These are phyloP conservation scores for Podarcis cretensis DNA, from an alignment of 2,113 vertebrate species.

Conservation along the genomic window DNA sequence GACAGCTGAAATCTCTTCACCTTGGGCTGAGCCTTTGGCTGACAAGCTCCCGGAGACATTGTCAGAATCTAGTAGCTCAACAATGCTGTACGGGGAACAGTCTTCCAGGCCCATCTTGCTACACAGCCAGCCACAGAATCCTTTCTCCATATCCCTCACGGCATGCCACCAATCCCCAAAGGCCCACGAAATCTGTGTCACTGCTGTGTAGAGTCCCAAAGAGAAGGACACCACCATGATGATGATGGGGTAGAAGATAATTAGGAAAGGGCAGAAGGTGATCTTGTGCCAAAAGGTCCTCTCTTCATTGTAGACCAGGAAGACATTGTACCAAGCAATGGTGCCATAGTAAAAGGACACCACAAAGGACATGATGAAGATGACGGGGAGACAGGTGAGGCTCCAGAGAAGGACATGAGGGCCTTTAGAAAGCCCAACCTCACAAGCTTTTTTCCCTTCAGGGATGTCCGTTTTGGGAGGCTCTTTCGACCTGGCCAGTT, in stretches of 20 bases:
- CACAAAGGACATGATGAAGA: slow-evolving; percentile 93
- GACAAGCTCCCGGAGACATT: slow-evolving; percentile 90
- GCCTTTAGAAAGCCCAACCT: slow-evolving; percentile 84
- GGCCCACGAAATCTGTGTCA: slow-evolving; percentile 95
- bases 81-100: slow-evolving; percentile 96
- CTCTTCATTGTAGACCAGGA: slow-evolving; percentile 98
- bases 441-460: slow-evolving; percentile 79
- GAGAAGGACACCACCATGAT: slow-evolving; percentile 92
- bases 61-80: slow-evolving; percentile 95
- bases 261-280: slow-evolving; percentile 92
- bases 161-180: slow-evolving; percentile 93
- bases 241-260: slow-evolving; percentile 95
- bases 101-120: slow-evolving; percentile 96
- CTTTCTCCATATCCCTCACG: slow-evolving; percentile 96
- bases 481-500: slow-evolving; percentile 89
- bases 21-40: slow-evolving; percentile 82
- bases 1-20: slow-evolving; percentile 90
- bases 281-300: slow-evolving; percentile 99
- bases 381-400: slow-evolving; percentile 89
- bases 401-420: slow-evolving; percentile 95
- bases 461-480: slow-evolving; percentile 78
- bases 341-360: slow-evolving; percentile 99
- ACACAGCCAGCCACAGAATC: slow-evolving; percentile 97
- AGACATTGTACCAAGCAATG: slow-evolving; percentile 98
- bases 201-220: slow-evolving; percentile 89